Base-by-base conservation (phyloP, 2,888 invertebrate species). In the Lasioglossum villosulum region DNA sequence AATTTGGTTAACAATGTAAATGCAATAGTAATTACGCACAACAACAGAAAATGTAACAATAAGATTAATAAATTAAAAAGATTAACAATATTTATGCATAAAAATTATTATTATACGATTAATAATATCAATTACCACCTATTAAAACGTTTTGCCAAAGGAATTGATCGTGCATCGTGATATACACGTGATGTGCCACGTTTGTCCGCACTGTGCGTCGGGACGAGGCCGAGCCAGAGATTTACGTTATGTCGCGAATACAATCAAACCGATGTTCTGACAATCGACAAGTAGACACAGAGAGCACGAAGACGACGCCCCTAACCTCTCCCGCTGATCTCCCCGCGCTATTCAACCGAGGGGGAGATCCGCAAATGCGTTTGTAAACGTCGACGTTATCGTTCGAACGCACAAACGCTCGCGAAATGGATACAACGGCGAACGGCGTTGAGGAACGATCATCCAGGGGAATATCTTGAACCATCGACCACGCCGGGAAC, bases 171-270 rank as follows among this genome's bases (percentile, higher is more conserved):
- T n/a, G n/a, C n/a, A n/a, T n/a, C n/a, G n/a, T n/a, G n/a, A n/a
- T n/a, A n/a, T n/a, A n/a, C n/a, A n/a, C n/a, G n/a, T n/a, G n/a
- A n/a, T n/a, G n/a, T n/a, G n/a, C n/a, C n/a, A n/a, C n/a, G n/a
- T n/a, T n/a, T n/a, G n/a, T n/a, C n/a, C n/a, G n/a, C n/a, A n/a
- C n/a, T n/a, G n/a, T n/a, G n/a, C n/a, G 30, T 30, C 34, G 48
- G n/a, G 27, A 23, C 14, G 12, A 52, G 48, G 70, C 6, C 27
- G 48, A 16, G 27, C 23, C 10, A 2, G 48, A 63, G 75, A 78
- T 83, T 84, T 84, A 63, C 63, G 42, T 78, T 78, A 66, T 70
- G 74, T 77, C 68, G 37, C 39, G 48, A 77, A 30, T n/a, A 75
- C 52, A 68, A 71, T 84, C 78, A 75, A 30, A 72, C 10, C 37